These are phyloP conservation scores for Rhagium mordax DNA, from an alignment of 2,888 invertebrate species.

Conservation along the genomic window DNA sequence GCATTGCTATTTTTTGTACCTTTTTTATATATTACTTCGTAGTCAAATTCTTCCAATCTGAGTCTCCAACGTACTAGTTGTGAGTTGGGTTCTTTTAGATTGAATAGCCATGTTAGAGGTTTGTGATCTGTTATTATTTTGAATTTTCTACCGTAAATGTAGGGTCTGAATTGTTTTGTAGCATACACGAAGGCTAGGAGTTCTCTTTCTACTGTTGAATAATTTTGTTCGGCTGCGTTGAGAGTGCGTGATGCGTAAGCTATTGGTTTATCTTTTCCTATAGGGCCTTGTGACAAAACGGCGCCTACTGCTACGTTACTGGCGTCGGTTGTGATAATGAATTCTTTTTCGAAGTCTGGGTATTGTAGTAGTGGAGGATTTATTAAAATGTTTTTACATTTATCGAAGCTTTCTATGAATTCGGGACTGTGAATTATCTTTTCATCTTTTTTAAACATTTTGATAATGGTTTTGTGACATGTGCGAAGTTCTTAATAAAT, in stretches of 20 bases:
- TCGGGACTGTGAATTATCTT: no score
- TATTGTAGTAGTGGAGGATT: neutral
- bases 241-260: no score
- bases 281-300: no score
- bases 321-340: neutral
- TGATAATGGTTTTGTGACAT: no score
- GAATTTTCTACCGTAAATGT: slow-evolving; percentile 41
- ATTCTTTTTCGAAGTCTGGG: neutral
- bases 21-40: slow-evolving; percentile 39
- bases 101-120: slow-evolving; percentile 40
- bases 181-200: slow-evolving; percentile 24
- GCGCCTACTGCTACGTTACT: no score
- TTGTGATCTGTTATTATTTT: slow-evolving; percentile 42
- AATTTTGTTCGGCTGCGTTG: no score
- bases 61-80: slow-evolving; percentile 43
- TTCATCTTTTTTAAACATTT: no score
- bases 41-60: slow-evolving; percentile 39
- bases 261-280: no score
- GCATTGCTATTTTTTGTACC: slow-evolving; percentile 37
- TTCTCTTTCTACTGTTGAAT: slow-evolving; percentile 11
- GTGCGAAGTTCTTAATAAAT: no score
- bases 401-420: neutral
- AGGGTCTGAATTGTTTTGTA: slow-evolving; percentile 47
- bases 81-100: slow-evolving; percentile 40
- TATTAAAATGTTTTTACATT: neutral